Percentiles rank a stretch among this genome's conserved stretches.
phyloP scores from a whole-genome alignment of 2,888 invertebrate species.

The Antitype chi region DNA sequence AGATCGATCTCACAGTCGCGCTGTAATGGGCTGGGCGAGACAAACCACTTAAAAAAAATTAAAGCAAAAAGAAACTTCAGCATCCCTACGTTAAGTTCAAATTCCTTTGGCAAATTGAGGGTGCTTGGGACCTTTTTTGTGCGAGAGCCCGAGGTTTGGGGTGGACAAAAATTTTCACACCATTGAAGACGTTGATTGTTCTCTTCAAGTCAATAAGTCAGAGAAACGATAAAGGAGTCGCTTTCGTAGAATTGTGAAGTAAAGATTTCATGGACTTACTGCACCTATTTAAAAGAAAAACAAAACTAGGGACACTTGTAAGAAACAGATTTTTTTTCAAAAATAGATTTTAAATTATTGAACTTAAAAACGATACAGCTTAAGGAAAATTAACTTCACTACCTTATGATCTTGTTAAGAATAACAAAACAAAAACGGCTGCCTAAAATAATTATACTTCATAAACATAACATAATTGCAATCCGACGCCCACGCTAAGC shows the following conservation, averaged over 20 bases:
- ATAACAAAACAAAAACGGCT: conserved; percentile 42
- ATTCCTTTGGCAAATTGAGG: conserved; percentile 18
- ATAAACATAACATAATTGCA: conserved; percentile 55
- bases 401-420: conserved; percentile 29
- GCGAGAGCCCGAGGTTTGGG: conserved; percentile 49
- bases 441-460: conserved; percentile 53
- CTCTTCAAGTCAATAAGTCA: conserved; percentile 73
- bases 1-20: conserved; percentile 76
- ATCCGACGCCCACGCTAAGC: conserved; percentile 44
- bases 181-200: conserved; percentile 78
- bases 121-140: conserved; percentile 39
- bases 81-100: background rate
- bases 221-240: conserved; percentile 55
- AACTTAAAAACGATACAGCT: background rate
- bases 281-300: conserved; percentile 14
- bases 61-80: conserved; percentile 36
- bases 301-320: background rate
- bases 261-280: conserved; percentile 32
- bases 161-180: conserved; percentile 78
- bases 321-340: background rate
- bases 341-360: background rate
- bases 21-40: conserved; percentile 85
- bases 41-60: conserved; percentile 61
- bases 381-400: conserved; percentile 28
- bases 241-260: conserved; percentile 50